Evolutionary conservation across 2,113 vertebrate species (phyloP).

Genomic region (Sterrhoptilus dennistouni): DNA sequence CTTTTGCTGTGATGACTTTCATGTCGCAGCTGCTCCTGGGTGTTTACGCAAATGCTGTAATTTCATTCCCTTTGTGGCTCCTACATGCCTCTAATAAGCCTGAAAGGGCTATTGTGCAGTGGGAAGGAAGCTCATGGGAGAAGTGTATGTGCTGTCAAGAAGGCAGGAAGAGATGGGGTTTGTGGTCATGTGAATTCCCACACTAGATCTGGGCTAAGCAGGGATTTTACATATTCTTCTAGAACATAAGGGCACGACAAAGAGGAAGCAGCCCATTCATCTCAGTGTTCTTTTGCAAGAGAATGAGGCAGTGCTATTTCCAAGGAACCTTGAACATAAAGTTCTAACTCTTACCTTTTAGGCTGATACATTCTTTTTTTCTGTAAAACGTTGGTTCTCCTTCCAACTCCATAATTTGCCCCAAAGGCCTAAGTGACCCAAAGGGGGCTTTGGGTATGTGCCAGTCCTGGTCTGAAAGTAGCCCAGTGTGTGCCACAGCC

Average conservation of each 20-base stretch:
- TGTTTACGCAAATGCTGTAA: not conserved
- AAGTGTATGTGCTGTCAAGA: not conserved
- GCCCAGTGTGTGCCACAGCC: not conserved
- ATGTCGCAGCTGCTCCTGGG: not conserved
- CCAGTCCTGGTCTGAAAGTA: not conserved
- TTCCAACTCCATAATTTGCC: not conserved
- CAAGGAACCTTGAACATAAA: not conserved
- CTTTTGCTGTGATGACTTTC: not conserved
- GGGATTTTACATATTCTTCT: not conserved
- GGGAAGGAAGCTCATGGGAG: not conserved
- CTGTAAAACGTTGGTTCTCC: not conserved
- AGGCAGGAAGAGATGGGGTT: not conserved
- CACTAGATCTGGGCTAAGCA: not conserved
- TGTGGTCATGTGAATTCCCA: not conserved
- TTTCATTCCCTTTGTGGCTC: not conserved
- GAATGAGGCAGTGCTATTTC: not conserved
- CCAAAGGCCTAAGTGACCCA: not conserved
- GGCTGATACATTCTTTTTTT: not conserved
- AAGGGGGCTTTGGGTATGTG: not conserved
- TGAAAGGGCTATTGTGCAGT: not conserved
- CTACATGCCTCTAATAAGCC: not conserved
- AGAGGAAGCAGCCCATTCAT: not conserved
- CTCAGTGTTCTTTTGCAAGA: not conserved
- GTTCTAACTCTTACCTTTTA: not conserved
- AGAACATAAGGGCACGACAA: not conserved